Conservation (phyloP, 2,113 vertebrate species). For the Apteryx mantelli region DNA sequence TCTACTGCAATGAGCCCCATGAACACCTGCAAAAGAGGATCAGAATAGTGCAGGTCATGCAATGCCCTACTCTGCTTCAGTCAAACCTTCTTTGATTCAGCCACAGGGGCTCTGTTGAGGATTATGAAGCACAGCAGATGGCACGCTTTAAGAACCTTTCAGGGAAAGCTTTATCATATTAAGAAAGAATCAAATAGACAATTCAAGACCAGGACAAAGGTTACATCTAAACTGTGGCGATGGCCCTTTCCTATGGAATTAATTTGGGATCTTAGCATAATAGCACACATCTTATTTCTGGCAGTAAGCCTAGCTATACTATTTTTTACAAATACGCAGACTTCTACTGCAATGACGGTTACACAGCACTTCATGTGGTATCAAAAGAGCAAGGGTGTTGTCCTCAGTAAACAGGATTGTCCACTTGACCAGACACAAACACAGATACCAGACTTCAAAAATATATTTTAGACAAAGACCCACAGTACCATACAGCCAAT, state of each 20-base stretch:
- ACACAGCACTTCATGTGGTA: neutral
- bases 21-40: neutral
- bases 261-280: fast-evolving
- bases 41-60: fast-evolving
- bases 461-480: neutral
- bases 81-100: neutral
- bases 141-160: neutral
- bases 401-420: constrained; percentile 23
- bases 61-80: neutral
- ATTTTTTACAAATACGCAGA: neutral
- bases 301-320: neutral
- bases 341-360: neutral
- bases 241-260: neutral
- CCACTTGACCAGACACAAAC: neutral
- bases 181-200: neutral
- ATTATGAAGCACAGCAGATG: neutral
- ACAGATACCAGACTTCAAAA: neutral
- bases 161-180: neutral
- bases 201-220: neutral
- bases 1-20: neutral
- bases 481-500: neutral
- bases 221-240: neutral
- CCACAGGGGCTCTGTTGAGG: neutral
- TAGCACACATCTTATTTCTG: neutral
- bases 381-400: constrained; percentile 29